phyloP scores from a whole-genome alignment of 2,888 invertebrate genomes.

The Lasioglossum lativentre region DNA sequence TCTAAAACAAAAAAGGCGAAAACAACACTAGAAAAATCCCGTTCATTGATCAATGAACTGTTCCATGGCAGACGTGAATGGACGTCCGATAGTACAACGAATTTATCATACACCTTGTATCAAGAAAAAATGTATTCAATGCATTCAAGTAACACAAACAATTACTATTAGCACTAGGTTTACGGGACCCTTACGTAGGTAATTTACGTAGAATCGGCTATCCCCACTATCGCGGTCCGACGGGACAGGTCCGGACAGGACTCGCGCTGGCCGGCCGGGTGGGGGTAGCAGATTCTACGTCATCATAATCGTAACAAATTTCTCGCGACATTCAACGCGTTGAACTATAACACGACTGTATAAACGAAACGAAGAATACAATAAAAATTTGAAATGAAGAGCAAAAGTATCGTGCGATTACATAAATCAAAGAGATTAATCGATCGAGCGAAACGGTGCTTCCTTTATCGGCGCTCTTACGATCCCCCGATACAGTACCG shows the following conservation, averaged over 20 bases:
- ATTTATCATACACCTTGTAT: background rate
- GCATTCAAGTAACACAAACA: too few species aligned
- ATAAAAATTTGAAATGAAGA: background rate
- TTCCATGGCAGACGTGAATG: background rate
- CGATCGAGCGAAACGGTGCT: background rate
- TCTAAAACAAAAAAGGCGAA: background rate
- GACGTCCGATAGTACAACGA: background rate
- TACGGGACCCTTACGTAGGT: too few species aligned
- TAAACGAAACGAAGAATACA: background rate
- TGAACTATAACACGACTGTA: too few species aligned
- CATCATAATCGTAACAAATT: too few species aligned
- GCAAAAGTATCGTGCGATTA: background rate
- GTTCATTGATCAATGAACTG: background rate
- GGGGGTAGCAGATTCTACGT: too few species aligned
- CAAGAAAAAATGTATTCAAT: too few species aligned
- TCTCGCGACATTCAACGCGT: too few species aligned
- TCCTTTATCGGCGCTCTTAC: background rate
- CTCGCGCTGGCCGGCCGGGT: too few species aligned
- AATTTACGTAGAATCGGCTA: too few species aligned
- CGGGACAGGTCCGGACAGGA: too few species aligned
- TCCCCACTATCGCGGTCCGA: too few species aligned
- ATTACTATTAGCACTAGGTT: too few species aligned
- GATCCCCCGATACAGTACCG: background rate
- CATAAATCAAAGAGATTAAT: slow-evolving; percentile 5
- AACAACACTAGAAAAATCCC: background rate